A percentile compares a stretch with the other conserved stretches of the same genome.
These are phyloP conservation scores for Dusona sp. DNA, from an alignment of 2,888 invertebrate genomes.

Conservation along the genomic window DNA sequence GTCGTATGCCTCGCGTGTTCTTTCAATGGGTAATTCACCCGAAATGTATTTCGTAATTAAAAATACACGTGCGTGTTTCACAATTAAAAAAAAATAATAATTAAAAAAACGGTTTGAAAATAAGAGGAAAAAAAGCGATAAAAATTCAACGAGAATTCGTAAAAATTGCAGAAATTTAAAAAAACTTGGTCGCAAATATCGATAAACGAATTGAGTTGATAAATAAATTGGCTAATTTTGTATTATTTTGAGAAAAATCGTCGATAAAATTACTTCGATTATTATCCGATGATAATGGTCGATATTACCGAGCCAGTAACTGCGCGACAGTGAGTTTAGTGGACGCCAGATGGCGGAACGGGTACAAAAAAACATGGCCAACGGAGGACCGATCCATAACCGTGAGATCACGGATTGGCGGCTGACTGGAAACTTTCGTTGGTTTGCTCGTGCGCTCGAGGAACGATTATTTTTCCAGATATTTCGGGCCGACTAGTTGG, in stretches of 20 bases:
- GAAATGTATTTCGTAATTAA: too few species aligned
- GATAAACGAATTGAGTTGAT: not conserved
- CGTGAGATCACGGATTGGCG: slow-evolving; percentile 34
- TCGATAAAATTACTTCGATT: not conserved
- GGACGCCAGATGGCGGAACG: slow-evolving; percentile 1
- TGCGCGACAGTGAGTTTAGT: not conserved
- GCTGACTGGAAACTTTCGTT: slow-evolving; percentile 16
- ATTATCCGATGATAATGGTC: not conserved
- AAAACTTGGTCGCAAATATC: too few species aligned
- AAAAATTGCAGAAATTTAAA: too few species aligned
- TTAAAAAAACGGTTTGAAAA: too few species aligned
- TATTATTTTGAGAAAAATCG: not conserved
- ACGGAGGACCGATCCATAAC: slow-evolving; percentile 40
- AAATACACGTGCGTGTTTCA: too few species aligned
- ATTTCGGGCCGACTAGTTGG: slow-evolving; percentile 42
- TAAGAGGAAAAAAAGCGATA: too few species aligned
- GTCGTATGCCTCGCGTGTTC: too few species aligned
- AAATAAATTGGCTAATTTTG: not conserved
- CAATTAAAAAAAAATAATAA: too few species aligned
- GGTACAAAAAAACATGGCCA: not conserved
- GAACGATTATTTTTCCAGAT: slow-evolving; percentile 60
- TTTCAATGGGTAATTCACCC: too few species aligned
- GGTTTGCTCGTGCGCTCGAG: slow-evolving; percentile 33
- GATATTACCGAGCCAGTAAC: not conserved
- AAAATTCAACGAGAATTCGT: too few species aligned